Evolutionary conservation across 2,888 invertebrate species (phyloP).

Genomic region (Aphidius colemani): DNA sequence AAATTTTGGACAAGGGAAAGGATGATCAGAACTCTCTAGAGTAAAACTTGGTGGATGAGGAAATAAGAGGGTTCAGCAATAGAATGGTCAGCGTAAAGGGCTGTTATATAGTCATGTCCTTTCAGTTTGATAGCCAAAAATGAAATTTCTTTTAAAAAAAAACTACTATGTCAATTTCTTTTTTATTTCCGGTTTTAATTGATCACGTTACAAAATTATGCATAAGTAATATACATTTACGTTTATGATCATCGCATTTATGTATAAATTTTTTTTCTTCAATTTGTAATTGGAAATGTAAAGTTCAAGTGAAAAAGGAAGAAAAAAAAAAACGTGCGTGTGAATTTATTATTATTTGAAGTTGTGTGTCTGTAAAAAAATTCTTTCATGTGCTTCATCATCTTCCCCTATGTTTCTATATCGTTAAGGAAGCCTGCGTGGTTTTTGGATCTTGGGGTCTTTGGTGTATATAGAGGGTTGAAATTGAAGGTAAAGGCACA

Average conservation of each 20-base stretch:
- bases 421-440: slow-evolving; percentile 39
- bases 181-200: too few relatives aligned
- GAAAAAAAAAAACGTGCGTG: neutral
- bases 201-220: too few relatives aligned
- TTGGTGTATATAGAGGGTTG: slow-evolving; percentile 46
- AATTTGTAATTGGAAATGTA: too few relatives aligned
- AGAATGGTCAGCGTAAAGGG: slow-evolving; percentile 26
- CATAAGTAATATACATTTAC: too few relatives aligned
- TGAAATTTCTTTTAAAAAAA: neutral
- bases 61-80: slow-evolving; percentile 25
- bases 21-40: slow-evolving; percentile 20
- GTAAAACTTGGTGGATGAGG: slow-evolving; percentile 27
- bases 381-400: slow-evolving; percentile 38
- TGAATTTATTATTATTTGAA: too few relatives aligned
- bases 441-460: slow-evolving; percentile 39
- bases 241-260: too few relatives aligned
- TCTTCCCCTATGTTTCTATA: slow-evolving; percentile 36
- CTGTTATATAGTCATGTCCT: slow-evolving; percentile 35
- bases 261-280: too few relatives aligned
- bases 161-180: neutral
- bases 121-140: neutral
- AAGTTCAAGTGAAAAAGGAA: neutral
- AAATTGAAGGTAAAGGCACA: slow-evolving; percentile 52
- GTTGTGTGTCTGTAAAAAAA: slow-evolving; percentile 30
- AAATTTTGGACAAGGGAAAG: slow-evolving; percentile 3